Base-by-base conservation (phyloP, 2,797 vertebrate species). In the Crenuchus spilurus region DNA sequence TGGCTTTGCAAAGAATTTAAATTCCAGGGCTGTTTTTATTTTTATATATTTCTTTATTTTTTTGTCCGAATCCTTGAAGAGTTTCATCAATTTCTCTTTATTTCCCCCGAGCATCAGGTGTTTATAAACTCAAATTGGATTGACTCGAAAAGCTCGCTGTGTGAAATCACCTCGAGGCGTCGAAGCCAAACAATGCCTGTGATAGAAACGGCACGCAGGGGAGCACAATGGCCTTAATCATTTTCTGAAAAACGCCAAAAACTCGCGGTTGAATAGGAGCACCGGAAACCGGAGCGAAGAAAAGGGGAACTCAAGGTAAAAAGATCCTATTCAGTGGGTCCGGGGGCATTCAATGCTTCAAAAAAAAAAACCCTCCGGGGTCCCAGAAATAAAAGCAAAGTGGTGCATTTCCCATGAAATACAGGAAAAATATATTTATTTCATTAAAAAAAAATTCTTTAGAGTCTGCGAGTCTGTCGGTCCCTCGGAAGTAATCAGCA, bases 91-190 rank as follows among this genome's bases (percentile, higher is more conserved):
- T 67, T 62, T 39, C 58, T 49, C 14, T 72, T 11, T 54, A 72
- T 76, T 82, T 84, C 73, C 68, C 84, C 72, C 31, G 70, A 72
- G 80, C 78, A 69, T 75, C 57, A 70, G 73, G 74, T 80, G 81
- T 87, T 88, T 79, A 84, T 83, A 71, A 87, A 77, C 77, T 78
- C 72, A 84, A 81, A 87, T 76, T 78, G 82, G 75, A 83, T 77
- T 77, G 68, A 83, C 81, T 86, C 66, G 44, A 79, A 77, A n/a
- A 66, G 83, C 79, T 86, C 82, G 80, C 76, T 84, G 65, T 71
- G 83, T 80, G 63, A 88, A 87, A 87, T 85, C 82, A 75, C 62
- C 73, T 75, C 60, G 51, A 63, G 71, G 74, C 76, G 66, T 58
- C 46, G 49, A 83, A 80, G 77, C 76, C 67, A 81, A 84, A 85